Evolutionary conservation across 2,888 invertebrate genomes (phyloP), one percentile per base, ranked within the genome.

Genomic region (Blera fallax): DNA sequence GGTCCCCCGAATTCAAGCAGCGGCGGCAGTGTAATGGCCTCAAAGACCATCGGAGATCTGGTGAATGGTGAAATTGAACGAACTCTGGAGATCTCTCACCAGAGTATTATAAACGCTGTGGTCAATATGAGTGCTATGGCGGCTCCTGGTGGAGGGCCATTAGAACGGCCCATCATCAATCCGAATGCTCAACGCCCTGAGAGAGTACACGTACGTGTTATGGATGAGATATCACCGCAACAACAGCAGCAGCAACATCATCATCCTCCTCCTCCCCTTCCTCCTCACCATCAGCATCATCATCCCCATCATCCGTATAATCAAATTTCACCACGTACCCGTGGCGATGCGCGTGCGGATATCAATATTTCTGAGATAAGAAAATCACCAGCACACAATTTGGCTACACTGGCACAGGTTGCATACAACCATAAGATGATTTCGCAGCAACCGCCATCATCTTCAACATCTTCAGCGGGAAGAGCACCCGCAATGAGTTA

Each of bases 31-130:
- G 56, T 73, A 60, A 88, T 88, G 21, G 88, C 89, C 3, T 89
- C 96, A 79, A 94, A 97, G 89, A 97, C 97, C 62, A 97, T 97
- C 89, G 97, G 97, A 10, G 97, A 97, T 93, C 93, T 97, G 88
- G 96, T 97, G 88, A 97, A 96, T 90, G 96, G 96, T 8, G 97
- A 97, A 93, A 97, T 97, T 89, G 97, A 97, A 92, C 89, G 91
- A 29, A 97, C 97, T 14, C 93, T 97, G 60, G 97, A 97, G 92
- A 97, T 97, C 89, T 96, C 97, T 65, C 96, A 97, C 93, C 97
- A 97, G 92, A 95, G 96, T 89, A 96, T 97, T 89, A 97, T 97
- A 90, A 97, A 97, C 92, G 96, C 96, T 2, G 96, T 96, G 29
- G 96, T 97, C 79, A 96, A 97, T 92, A 97, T 97, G 96, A 96